Conservation (phyloP, 2,113 vertebrate species). For the Vireo altiloquus region DNA sequence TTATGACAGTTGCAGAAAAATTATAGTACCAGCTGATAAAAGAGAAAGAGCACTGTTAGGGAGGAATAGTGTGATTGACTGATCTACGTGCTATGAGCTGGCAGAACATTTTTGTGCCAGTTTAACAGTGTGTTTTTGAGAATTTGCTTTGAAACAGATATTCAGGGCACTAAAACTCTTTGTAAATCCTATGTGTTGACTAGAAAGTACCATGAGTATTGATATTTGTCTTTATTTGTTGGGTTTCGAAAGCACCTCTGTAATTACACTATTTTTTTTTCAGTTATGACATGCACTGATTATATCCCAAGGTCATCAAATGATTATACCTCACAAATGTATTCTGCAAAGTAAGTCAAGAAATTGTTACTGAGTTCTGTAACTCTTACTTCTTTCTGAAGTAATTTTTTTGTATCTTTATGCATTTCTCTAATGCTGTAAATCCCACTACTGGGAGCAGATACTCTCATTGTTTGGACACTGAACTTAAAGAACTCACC, state of each 20-base stretch:
- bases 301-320: constrained; percentile 79
- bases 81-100: not conserved
- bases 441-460: not conserved
- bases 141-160: not conserved
- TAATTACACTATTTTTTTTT: constrained; percentile 52
- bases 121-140: not conserved
- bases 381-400: not conserved
- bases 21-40: not conserved
- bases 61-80: not conserved
- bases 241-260: not conserved
- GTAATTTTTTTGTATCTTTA: not conserved
- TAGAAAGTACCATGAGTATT: not conserved
- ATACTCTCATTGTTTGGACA: not conserved
- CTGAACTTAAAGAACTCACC: not conserved
- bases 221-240: constrained; percentile 15
- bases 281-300: constrained; percentile 82
- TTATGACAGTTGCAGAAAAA: not conserved
- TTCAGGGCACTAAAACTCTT: not conserved
- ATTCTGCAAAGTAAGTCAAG: constrained; percentile 83
- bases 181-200: not conserved
- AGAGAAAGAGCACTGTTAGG: not conserved
- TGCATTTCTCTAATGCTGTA: not conserved
- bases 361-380: constrained; percentile 11
- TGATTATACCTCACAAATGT: constrained; percentile 84
- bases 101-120: not conserved